These are phyloP conservation scores for Phrynocephalus vlangalii DNA, from an alignment of 2,797 vertebrate species.

Conservation along the genomic window DNA sequence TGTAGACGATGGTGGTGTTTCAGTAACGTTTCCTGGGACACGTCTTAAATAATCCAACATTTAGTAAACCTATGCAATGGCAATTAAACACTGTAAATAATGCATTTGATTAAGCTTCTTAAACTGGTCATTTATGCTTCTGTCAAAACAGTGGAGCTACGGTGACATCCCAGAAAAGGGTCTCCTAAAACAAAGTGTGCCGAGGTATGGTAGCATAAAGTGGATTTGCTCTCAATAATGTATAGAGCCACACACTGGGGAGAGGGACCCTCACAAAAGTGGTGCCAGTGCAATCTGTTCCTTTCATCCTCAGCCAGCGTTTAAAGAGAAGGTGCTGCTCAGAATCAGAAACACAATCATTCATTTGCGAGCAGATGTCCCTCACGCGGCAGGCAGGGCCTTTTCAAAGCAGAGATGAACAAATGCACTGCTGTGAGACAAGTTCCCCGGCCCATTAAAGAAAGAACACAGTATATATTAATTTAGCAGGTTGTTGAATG, in stretches of 20 bases:
- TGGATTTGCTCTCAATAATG: constrained; percentile 77
- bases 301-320: constrained; percentile 83
- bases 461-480: constrained; percentile 76
- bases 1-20: neutral
- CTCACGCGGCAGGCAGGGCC: constrained; percentile 70
- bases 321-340: constrained; percentile 78
- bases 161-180: constrained; percentile 66
- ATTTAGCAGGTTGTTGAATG: constrained; percentile 78
- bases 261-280: constrained; percentile 73
- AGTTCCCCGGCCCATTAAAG: constrained; percentile 75
- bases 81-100: constrained; percentile 82
- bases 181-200: constrained; percentile 71
- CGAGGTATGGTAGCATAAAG: constrained; percentile 70
- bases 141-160: constrained; percentile 61
- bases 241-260: constrained; percentile 75
- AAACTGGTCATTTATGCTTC: constrained; percentile 60
- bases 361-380: constrained; percentile 83
- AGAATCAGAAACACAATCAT: constrained; percentile 81
- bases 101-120: constrained; percentile 76
- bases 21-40: neutral
- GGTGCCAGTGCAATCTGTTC: constrained; percentile 77
- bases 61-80: constrained; percentile 74
- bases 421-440: constrained; percentile 74
- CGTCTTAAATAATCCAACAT: too few species aligned
- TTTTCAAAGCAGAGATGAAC: constrained; percentile 68